phyloP scores from a whole-genome alignment of 2,888 invertebrate species.

The Oscheius sp. region DNA sequence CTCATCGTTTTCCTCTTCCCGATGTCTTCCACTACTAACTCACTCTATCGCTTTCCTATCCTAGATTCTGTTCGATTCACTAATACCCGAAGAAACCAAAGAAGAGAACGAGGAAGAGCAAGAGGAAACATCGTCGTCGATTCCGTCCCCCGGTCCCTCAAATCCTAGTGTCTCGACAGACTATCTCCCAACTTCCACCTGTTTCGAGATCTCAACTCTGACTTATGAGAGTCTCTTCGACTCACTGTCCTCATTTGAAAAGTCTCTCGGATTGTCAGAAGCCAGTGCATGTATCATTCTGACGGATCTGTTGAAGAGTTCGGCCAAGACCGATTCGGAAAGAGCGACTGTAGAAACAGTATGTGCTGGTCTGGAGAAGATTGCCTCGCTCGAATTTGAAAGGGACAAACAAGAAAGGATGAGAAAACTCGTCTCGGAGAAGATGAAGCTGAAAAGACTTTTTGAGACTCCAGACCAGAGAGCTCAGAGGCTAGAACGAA shows the following conservation, averaged over 20 bases:
- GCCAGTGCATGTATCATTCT: slow-evolving; percentile 10
- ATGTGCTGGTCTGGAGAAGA: slow-evolving; percentile 24
- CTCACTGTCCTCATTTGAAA: slow-evolving; percentile 29
- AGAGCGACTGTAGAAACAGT: slow-evolving; percentile 10
- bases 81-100: not conserved
- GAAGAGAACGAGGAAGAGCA: not conserved
- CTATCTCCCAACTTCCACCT: not conserved
- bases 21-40: slow-evolving; percentile 1
- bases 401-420: slow-evolving; percentile 30
- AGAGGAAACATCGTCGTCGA: not conserved
- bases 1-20: slow-evolving; percentile 5
- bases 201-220: slow-evolving; percentile 23
- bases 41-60: slow-evolving; percentile 4
- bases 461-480: slow-evolving; percentile 39
- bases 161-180: not conserved
- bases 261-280: slow-evolving; percentile 29
- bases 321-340: slow-evolving; percentile 22
- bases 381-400: slow-evolving; percentile 5
- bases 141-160: not conserved
- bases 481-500: slow-evolving; percentile 36
- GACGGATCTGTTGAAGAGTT: slow-evolving; percentile 13
- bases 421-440: slow-evolving; percentile 25
- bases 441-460: slow-evolving; percentile 41
- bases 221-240: slow-evolving; percentile 30
- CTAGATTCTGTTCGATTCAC: slow-evolving; percentile 15